Evolutionary conservation across 2,113 vertebrate species (phyloP).

Genomic region (Gobius niger): DNA sequence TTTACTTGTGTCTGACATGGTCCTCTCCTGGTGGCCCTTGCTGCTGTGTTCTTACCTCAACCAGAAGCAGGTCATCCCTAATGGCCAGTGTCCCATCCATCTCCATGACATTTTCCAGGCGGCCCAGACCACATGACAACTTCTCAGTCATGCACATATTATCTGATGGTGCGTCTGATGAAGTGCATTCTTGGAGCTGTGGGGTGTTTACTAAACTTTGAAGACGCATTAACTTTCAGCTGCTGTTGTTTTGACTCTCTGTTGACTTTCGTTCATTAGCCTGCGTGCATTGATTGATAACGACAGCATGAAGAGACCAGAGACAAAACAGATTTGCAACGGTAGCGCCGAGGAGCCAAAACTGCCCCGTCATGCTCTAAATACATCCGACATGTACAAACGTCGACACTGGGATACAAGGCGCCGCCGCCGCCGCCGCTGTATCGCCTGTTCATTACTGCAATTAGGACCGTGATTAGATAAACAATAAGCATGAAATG

Average conservation of each 20-base stretch:
- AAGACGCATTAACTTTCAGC: conserved; percentile 8
- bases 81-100: background rate
- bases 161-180: background rate
- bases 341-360: conserved; percentile 33
- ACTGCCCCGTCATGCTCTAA: conserved; percentile 48
- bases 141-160: background rate
- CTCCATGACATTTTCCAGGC: conserved; percentile 1
- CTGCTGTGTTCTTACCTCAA: background rate
- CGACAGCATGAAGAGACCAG: conserved; percentile 39
- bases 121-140: background rate
- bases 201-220: background rate
- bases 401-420: conserved; percentile 41
- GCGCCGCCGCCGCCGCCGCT: conserved; percentile 39
- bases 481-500: conserved; percentile 65
- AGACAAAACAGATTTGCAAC: conserved; percentile 48
- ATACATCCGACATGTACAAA: conserved; percentile 61
- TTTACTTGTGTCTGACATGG: no score
- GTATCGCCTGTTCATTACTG: conserved; percentile 38
- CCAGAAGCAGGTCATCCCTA: background rate
- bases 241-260: conserved; percentile 8
- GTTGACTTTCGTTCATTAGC: conserved; percentile 33
- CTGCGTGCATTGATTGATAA: conserved; percentile 42
- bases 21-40: no score
- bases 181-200: background rate
- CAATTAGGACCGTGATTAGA: conserved; percentile 60